Base-by-base conservation (phyloP, 2,113 vertebrate species). In the Poicephalus gulielmi region DNA sequence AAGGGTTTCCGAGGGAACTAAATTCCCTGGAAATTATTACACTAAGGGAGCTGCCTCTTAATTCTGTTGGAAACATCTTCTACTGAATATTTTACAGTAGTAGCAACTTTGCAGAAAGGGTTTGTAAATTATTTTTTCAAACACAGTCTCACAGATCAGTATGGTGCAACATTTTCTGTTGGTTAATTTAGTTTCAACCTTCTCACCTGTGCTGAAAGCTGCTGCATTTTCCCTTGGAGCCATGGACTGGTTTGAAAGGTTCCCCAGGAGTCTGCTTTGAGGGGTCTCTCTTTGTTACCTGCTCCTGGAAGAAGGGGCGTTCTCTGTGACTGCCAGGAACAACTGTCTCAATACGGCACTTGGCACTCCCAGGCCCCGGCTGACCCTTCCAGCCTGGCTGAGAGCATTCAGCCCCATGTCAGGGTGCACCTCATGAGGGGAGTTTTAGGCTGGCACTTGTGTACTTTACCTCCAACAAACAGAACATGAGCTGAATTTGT, bases 251-350 rank as follows among this genome's bases (percentile, higher is more conserved):
- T 60, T 86, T 95, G 80, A 92, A 95, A 96, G 47, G 53, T 91
- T 88, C 80, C 92, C 91, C 0, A 8, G 62, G 69, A 85, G 37
- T 94, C 62, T 95, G 35, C 60, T 75, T 30, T 55, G 66, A 94
- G 83, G 76, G 73, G 83, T 92, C 50, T 92, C 4, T 88, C 86
- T 95, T 96, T 96, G 88, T 95, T 83, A 96, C 92, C 92, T 96
- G 92, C 62, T 94, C 50, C 69, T 91, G 86, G 92, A 75, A 75
- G 86, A 78, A 92, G 86, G 77, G 52, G 12, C 84, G 64, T 81
- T 94, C 86, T 88, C 77, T 94, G 53, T 83, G 86, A 43, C 80
- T 97, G 92, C 91, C 96, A 96, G 86, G 73, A 95, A 84, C 50
- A 84, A 55, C 64, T 84, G 75, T 81, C 63, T 94, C 86, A 94